A percentile compares a stretch with the other conserved stretches of the same genome.
Evolutionary conservation across 2,797 vertebrate species (phyloP).

Genomic region (Zonotrichia albicollis): DNA sequence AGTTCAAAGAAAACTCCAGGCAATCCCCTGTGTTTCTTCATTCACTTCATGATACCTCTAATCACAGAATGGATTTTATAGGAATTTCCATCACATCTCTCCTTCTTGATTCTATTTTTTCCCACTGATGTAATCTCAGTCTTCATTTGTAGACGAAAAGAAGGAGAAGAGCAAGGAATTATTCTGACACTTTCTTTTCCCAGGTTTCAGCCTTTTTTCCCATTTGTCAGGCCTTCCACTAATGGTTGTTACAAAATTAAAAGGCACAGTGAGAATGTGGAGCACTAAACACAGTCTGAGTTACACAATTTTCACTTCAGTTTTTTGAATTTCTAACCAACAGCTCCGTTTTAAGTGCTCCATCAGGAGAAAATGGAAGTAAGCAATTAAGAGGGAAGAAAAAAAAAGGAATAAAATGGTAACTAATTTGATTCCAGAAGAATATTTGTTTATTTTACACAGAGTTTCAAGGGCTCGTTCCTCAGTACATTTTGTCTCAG

Average conservation of each 20-base stretch:
- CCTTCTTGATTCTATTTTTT: slow-evolving; percentile 22
- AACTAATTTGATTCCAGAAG: not conserved
- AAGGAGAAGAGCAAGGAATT: not conserved
- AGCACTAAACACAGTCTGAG: not conserved
- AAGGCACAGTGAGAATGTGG: not conserved
- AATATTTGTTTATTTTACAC: not conserved
- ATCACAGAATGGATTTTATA: slow-evolving; percentile 41
- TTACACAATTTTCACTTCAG: not conserved
- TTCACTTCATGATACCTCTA: slow-evolving; percentile 1
- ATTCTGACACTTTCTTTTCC: not conserved
- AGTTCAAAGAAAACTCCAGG: slow-evolving; percentile 44
- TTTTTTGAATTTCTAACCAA: not conserved
- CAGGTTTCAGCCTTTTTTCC: not conserved
- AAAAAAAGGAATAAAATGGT: not conserved
- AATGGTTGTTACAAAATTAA: slow-evolving; percentile 2
- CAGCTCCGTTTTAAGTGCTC: not conserved
- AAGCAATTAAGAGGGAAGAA: not conserved
- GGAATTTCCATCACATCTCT: slow-evolving; percentile 35
- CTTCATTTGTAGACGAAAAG: not conserved
- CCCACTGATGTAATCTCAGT: not conserved
- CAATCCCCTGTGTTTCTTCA: not conserved
- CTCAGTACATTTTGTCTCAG: slow-evolving; percentile 20
- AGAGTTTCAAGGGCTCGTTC: not conserved
- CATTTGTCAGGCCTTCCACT: not conserved
- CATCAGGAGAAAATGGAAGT: not conserved